phyloP scores from a whole-genome alignment of 2,113 vertebrate species.

The Labrus mixtus region DNA sequence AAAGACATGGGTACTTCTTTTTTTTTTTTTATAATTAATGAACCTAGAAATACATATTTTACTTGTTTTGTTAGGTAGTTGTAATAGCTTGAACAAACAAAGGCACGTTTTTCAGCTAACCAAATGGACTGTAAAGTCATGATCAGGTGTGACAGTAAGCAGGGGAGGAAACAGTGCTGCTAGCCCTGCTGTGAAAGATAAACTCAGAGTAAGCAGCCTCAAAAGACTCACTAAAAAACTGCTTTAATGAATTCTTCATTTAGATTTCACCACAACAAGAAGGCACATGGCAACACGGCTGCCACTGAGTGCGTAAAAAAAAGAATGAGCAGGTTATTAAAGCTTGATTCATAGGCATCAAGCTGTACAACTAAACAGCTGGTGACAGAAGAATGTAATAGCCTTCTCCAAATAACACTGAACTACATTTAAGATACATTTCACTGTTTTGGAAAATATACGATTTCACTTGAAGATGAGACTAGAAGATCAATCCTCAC shows the following conservation, averaged over 20 bases:
- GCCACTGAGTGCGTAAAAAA: conserved; percentile 1
- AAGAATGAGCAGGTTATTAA: conserved; percentile 10
- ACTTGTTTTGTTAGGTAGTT: neutral
- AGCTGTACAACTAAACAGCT: neutral
- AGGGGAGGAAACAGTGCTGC: no score
- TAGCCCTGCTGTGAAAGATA: neutral
- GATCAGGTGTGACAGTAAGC: no score
- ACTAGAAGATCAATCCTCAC: neutral
- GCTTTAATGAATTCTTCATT: conserved; percentile 34
- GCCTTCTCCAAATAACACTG: no score
- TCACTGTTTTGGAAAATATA: neutral
- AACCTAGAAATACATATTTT: no score
- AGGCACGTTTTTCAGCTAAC: neutral
- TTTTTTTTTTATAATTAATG: neutral
- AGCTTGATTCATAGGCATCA: conserved; percentile 1
- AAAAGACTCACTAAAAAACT: conserved; percentile 10
- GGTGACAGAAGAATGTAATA: no score
- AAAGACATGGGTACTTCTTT: neutral
- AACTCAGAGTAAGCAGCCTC: neutral
- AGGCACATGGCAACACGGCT: conserved; percentile 7
- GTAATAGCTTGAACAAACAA: neutral
- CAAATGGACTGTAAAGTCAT: no score
- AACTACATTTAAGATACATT: neutral
- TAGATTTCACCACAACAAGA: conserved; percentile 23
- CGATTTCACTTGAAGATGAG: neutral